phyloP scores from a whole-genome alignment of 2,113 vertebrate genomes.

The Pipa parva region DNA sequence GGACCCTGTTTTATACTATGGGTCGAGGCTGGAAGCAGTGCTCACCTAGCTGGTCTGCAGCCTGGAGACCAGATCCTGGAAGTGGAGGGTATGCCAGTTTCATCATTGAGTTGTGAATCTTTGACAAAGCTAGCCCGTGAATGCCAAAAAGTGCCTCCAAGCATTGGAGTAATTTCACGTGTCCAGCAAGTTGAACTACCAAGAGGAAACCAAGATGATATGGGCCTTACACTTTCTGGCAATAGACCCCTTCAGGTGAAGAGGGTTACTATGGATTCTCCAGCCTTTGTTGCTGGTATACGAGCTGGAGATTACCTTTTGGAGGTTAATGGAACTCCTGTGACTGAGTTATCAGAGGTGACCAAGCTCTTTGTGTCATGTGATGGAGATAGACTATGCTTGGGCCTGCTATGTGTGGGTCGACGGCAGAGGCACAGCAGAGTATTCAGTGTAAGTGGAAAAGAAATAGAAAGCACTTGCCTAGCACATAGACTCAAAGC shows the following conservation, averaged over 20 bases:
- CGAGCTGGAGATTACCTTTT: constrained; percentile 75
- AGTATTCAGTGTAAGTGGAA: constrained; percentile 45
- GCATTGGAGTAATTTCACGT: constrained; percentile 88
- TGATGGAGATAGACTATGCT: constrained; percentile 58
- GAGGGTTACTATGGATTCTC: constrained; percentile 69
- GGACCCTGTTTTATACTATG: constrained; percentile 88
- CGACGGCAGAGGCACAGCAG: constrained; percentile 54
- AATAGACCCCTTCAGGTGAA: constrained; percentile 73
- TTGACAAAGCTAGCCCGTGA: constrained; percentile 73
- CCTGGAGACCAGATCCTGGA: constrained; percentile 92
- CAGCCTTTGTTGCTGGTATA: constrained; percentile 69
- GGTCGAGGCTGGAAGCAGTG: constrained; percentile 91
- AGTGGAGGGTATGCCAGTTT: constrained; percentile 86
- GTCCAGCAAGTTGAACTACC: constrained; percentile 69
- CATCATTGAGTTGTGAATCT: constrained; percentile 63
- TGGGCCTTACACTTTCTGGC: constrained; percentile 70
- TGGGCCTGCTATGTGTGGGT: constrained; percentile 75
- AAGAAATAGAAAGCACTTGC: constrained; percentile 49
- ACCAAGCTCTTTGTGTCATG: constrained; percentile 66
- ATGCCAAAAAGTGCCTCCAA: constrained; percentile 85
- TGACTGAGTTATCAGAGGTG: constrained; percentile 61
- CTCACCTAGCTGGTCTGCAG: constrained; percentile 78
- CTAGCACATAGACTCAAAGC: constrained; percentile 77
- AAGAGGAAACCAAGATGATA: constrained; percentile 61
- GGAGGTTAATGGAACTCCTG: constrained; percentile 75